Evolutionary conservation across 2,113 vertebrate genomes (phyloP).

Genomic region (Gymnogyps californianus): DNA sequence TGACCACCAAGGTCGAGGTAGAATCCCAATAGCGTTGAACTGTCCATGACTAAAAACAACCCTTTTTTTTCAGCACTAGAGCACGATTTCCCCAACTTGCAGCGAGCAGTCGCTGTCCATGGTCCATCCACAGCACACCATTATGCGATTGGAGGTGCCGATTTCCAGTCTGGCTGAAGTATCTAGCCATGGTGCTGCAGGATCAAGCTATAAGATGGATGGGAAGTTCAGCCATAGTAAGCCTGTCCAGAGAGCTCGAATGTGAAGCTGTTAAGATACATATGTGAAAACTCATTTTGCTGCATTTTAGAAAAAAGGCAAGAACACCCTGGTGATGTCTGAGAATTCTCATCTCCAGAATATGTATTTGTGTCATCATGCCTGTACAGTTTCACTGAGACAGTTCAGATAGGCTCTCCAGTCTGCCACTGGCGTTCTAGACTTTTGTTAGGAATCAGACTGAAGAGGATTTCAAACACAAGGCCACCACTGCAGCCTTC

Average conservation of each 20-base stretch:
- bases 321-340: background rate
- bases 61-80: background rate
- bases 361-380: background rate
- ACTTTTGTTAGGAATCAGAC: background rate
- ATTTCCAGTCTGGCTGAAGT: background rate
- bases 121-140: background rate
- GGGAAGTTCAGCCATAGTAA: background rate
- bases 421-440: background rate
- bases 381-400: background rate
- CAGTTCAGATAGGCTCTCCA: background rate
- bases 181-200: background rate
- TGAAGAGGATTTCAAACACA: background rate
- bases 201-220: background rate
- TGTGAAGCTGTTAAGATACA: background rate
- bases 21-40: background rate
- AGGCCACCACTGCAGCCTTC: background rate
- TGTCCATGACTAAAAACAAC: background rate
- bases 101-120: background rate
- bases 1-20: background rate
- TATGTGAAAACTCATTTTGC: background rate
- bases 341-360: background rate
- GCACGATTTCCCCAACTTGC: rapidly evolving
- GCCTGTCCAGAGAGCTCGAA: background rate
- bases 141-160: background rate
- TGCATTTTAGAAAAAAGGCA: background rate